Evolutionary conservation across 2,113 vertebrate genomes (phyloP), one percentile per base, ranked within the genome.

Genomic region (Marmota monax): DNA sequence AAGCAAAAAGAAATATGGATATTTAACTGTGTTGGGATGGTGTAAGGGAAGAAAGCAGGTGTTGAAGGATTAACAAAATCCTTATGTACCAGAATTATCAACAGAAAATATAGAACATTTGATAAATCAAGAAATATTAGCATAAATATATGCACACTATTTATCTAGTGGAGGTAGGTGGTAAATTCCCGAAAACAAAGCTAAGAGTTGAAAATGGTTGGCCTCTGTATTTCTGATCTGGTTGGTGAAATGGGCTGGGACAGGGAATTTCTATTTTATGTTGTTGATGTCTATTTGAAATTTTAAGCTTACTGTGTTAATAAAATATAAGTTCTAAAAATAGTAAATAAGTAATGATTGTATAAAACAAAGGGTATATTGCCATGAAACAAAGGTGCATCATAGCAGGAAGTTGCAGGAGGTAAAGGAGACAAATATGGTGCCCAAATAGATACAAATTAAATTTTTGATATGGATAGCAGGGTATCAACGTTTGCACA

Each of bases 261-360:
- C 23, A 78, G 37, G 27, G 7, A 93, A 67, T 45, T 96, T 39
- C 34, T 78, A 39, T 77, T 91, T 53, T 76, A 69, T 82, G 42
- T 34, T 9, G 42, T 67, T 96, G 78, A 94, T 14, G 73, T 79
- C 7, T 67, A 53, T 84, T 42, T 95, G 82, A 90, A 34, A 6
- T 77, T 92, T 87, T 84, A 95, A 94, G 18, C 11, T 91, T 87
- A 87, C 56, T 58, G 22, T 32, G 90, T 78, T 84, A 78, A 63
- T 32, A 37, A 42, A 88, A 84, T 29, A 4, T 48, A 51, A 27
- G 27, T 76, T 85, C 34, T 94, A 85, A 58, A 51, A 78, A 80
- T 32, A 88, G 8, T 25, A 86, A 95, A 29, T 48, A 84, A 58
- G 37, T 61, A 92, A 42, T 53, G 63, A 42, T 45, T 85, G 45